Base-by-base conservation (phyloP, 2,113 vertebrate species). In the Struthidea cinerea region DNA sequence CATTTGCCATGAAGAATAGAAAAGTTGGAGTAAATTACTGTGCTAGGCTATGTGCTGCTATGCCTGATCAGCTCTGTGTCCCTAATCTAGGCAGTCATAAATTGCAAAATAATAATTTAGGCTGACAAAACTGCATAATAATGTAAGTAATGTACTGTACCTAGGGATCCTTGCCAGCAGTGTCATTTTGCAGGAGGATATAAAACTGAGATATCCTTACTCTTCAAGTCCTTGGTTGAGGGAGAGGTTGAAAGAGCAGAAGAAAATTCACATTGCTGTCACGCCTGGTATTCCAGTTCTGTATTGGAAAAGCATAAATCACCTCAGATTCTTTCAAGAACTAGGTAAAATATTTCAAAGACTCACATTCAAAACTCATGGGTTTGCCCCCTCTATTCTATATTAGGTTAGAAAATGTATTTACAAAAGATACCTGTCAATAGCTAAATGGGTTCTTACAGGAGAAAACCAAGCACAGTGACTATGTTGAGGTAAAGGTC, bases 91-190 rank as follows among this genome's bases (percentile, higher is more conserved):
- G 47, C 10, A 91, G 67, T 79, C 60, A 84, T 88, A 27, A 79
- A 76, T 44, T 74, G 50, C 60, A 92, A 96, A 96, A 96, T 57
- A 96, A 32, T 88, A 70, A 90, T 92, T 89, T 78, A 81, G 37
- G 32, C 56, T 86, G 83, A 90, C 79, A 94, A 95, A 84, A 81
- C 56, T 90, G 79, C 35, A 46, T 63, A 75, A 52, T 84, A 88
- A 81, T 70, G 3, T 49, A 88, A 88, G 82, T 61, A 93, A 85
- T 56, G 63, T 67, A 86, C 76, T 67, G 47, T 93, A 91, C 85
- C 85, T 86, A 67, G 56, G 56, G 55, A 81, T 88, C 47, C 64
- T 90, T 88, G 63, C 47, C 79, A 90, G 85, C 52, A 71, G 67
- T 22, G 56, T 75, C 39, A 74, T 74, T 94, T 90, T 74, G 68